Evolutionary conservation across 2,888 invertebrate species (phyloP).

Genomic region (Eurois occulta): DNA sequence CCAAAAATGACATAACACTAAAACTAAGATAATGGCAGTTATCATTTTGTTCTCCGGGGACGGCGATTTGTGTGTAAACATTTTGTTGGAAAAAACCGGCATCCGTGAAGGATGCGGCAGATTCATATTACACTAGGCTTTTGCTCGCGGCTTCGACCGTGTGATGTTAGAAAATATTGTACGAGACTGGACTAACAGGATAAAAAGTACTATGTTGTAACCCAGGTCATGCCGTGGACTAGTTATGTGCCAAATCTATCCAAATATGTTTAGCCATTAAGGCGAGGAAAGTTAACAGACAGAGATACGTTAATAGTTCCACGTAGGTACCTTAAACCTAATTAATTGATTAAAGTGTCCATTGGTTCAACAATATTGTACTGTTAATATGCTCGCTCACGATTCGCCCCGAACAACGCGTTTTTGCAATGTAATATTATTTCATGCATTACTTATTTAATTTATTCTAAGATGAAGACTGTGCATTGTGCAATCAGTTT

Average conservation of each 20-base stretch:
- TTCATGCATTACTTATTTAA: background rate
- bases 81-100: slow-evolving; percentile 29
- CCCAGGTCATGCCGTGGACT: background rate
- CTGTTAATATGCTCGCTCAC: background rate
- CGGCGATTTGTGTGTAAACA: slow-evolving; percentile 21
- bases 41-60: no score
- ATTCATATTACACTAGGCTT: background rate
- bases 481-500: background rate
- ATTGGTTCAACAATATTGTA: background rate
- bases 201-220: background rate
- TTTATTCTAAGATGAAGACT: background rate
- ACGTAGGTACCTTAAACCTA: background rate
- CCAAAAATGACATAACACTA: no score
- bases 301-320: background rate
- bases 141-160: background rate
- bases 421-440: background rate
- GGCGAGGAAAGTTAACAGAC: background rate
- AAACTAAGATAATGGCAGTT: no score
- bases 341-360: background rate
- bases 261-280: background rate
- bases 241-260: background rate
- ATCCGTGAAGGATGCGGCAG: background rate
- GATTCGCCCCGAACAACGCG: background rate
- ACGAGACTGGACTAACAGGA: background rate
- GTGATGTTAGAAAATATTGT: background rate